Conservation (phyloP, 2,888 invertebrate genomes). For the Melolontha melolontha region DNA sequence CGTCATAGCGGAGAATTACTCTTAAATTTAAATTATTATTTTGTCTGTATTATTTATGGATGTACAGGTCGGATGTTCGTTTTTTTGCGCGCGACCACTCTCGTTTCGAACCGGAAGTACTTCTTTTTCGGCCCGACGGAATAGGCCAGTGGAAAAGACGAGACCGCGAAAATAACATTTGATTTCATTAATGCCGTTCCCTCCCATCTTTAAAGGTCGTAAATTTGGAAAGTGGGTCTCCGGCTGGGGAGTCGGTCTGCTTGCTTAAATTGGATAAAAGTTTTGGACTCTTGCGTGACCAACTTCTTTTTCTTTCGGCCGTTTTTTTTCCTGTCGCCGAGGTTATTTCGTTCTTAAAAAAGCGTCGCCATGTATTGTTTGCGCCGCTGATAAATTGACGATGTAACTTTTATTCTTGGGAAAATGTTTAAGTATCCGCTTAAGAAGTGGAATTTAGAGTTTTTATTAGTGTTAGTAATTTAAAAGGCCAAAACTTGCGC, state of each 20-base stretch:
- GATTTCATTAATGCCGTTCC: conserved; percentile 35
- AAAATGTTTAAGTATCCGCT: neutral
- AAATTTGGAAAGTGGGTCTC: conserved; percentile 34
- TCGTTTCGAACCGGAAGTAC: conserved; percentile 24
- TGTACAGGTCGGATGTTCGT: conserved; percentile 2
- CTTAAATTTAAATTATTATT: conserved; percentile 27
- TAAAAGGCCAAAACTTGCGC: no score
- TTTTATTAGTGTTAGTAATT: no score
- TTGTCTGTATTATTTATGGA: conserved; percentile 28
- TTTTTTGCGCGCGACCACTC: conserved; percentile 23
- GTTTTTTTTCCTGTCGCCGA: conserved; percentile 19
- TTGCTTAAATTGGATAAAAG: conserved; percentile 29
- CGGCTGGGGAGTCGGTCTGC: conserved; percentile 7
- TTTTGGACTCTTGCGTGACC: conserved; percentile 16
- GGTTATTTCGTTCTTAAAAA: conserved; percentile 27
- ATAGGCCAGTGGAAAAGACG: conserved; percentile 17
- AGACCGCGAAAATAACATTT: conserved; percentile 37
- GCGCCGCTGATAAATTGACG: conserved; percentile 16
- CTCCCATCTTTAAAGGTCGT: conserved; percentile 24
- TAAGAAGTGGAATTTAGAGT: no score
- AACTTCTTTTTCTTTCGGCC: conserved; percentile 30
- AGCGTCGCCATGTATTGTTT: conserved; percentile 15
- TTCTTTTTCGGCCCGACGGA: conserved; percentile 1
- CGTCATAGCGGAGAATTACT: neutral
- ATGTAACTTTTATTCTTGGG: conserved; percentile 15